phyloP scores from a whole-genome alignment of 2,888 invertebrate genomes.

The Axea sp. region DNA sequence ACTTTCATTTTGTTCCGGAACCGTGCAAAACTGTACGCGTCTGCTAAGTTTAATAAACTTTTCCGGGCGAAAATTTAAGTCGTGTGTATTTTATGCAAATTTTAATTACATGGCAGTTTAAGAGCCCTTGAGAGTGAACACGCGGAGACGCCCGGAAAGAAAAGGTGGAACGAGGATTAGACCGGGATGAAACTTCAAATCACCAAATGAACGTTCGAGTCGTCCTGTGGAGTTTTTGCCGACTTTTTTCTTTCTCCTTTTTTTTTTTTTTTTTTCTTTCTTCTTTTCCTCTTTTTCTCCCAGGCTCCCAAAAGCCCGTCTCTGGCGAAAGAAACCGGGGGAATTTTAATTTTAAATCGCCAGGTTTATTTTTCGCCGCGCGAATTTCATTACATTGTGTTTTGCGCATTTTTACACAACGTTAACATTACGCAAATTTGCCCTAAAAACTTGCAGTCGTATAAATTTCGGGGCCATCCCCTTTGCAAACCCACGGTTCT shows the following conservation, averaged over 20 bases:
- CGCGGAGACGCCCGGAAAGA: slow-evolving; percentile 9
- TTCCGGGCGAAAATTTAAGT: slow-evolving; percentile 17
- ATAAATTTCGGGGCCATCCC: too few species aligned
- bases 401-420: slow-evolving; percentile 9
- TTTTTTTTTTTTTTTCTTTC: background rate
- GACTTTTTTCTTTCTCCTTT: background rate
- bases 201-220: slow-evolving; percentile 25
- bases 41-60: slow-evolving; percentile 41
- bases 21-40: slow-evolving; percentile 13
- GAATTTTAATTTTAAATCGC: slow-evolving; percentile 19
- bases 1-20: slow-evolving; percentile 8
- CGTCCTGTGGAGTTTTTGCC: background rate
- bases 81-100: slow-evolving; percentile 41
- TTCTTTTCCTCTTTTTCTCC: slow-evolving; percentile 1
- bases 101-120: slow-evolving; percentile 44
- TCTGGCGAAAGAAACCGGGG: slow-evolving; percentile 1
- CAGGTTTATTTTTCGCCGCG: slow-evolving; percentile 1
- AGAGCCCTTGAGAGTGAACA: slow-evolving; percentile 23
- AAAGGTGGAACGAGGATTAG: slow-evolving; percentile 15
- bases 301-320: background rate
- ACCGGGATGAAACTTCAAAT: slow-evolving; percentile 33
- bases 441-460: too few species aligned
- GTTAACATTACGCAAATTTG: slow-evolving; percentile 18
- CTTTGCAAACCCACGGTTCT: too few species aligned
- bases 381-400: slow-evolving; percentile 14